Evolutionary conservation across 1,140 invertebrate species (phyloP), one percentile per base, ranked within the genome.

Genomic region (Drosophila kurseongensis): DNA sequence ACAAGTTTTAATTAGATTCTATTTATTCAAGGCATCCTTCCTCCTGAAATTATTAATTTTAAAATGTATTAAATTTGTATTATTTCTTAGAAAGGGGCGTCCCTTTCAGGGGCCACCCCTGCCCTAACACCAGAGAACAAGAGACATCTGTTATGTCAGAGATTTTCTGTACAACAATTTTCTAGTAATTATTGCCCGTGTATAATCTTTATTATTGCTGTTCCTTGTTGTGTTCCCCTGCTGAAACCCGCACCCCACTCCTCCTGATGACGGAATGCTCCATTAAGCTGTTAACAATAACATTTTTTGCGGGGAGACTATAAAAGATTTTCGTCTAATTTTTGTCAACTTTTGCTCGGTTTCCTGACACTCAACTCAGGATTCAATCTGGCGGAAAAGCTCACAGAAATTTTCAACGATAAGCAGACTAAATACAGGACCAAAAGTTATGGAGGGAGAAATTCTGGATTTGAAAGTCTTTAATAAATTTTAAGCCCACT

Each of bases 261-360:
- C 50, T 48, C 41, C 47, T 13, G 50, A 69, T 82, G 78, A 86
- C 75, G 83, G 65, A 88, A 79, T 75, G 78, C 83, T 88, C 83
- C 83, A 82, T 88, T 86, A 88, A 86, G 82, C 82, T 81, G 82
- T 86, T 88, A 88, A 88, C 83, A 86, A 86, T 86, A 88, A 82
- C 66, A 82, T 85, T 78, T 75, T 65, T 59, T 56, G 38, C 23
- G 68, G 57, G 35, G 44, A 51, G 52, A 44, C 45, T 61, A 52
- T 63, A 50, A 52, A 55, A 63, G 58, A 65, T 75, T 62, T 74
- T 41, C 45, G 50, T 55, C 36, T 42, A 71, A 50, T 50, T 71
- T 69, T 71, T 69, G 65, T 68, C 65, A 68, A 68, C 65, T 68
- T 65, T 66, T 45, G 60, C 65, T 36, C 38, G 61, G 23, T 68